These are phyloP conservation scores for Amphipyra tragopoginis DNA, from an alignment of 2,888 invertebrate species.

Conservation along the genomic window DNA sequence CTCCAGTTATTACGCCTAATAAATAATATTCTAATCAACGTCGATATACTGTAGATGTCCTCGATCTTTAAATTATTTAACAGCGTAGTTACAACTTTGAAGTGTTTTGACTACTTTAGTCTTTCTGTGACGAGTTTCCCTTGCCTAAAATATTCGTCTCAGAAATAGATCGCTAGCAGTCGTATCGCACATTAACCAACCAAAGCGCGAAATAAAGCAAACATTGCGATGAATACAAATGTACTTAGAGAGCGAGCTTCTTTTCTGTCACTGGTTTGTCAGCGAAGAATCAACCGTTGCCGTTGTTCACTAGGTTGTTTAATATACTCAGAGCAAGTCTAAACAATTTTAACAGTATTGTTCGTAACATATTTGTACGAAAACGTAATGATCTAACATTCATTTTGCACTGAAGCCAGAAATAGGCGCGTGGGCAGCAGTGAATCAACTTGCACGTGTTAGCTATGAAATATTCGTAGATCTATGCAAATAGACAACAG, in stretches of 20 bases:
- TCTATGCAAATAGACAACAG: constrained; percentile 50
- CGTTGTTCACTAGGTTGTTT: too few species aligned
- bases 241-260: background rate
- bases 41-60: background rate
- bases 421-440: constrained; percentile 67
- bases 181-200: constrained; percentile 3
- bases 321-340: too few species aligned
- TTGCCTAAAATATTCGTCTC: background rate
- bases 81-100: too few species aligned
- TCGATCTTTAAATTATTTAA: too few species aligned
- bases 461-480: constrained; percentile 53
- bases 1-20: background rate
- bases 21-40: background rate
- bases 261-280: constrained; percentile 3
- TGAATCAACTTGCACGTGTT: constrained; percentile 63
- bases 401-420: constrained; percentile 49
- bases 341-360: background rate
- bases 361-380: constrained; percentile 11
- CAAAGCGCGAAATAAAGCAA: constrained; percentile 9
- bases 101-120: too few species aligned
- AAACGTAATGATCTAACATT: constrained; percentile 26
- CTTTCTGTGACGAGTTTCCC: too few species aligned
- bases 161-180: background rate
- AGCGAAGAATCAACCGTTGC: too few species aligned
- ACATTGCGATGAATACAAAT: constrained; percentile 7